Evolutionary conservation across 1,140 invertebrate genomes (phyloP), one percentile per base, ranked within the genome.

Genomic region (Lasioglossum albipes): DNA sequence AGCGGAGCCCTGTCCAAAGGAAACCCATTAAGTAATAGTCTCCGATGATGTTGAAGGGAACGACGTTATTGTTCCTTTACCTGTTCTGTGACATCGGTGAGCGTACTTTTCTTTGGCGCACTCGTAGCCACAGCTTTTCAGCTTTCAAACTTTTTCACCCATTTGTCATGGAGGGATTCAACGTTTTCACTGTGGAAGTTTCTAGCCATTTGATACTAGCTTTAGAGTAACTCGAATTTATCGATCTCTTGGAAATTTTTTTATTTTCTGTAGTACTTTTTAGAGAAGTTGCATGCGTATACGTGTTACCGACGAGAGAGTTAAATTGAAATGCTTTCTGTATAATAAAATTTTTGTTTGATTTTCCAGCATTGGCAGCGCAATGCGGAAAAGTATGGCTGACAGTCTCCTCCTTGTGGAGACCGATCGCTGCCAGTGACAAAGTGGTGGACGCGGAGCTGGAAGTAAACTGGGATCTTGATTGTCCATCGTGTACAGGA

Each of bases 391-490:
- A 90, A 70, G 84, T 94, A 20, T 93, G 89, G 89, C 76, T 94
- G 57, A 93, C 93, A 42, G 92, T 94, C 36, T 93, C 93, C 16
- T 92, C 93, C 1, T 82, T 93, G 13, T 93, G 91, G 88, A 87
- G 89, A 80, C 89, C 91, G 18, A 86, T 91, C 42, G 87, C 86
- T 49, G 88, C 90, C 20, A 89, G 88, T 73, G 82, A 88, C 54
- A 89, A 84, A 36, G 86, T 93, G 3, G 75, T 92, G 41, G 94
- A 95, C 54, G 90, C 94, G 2, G 90, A 93, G 66, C 81, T 95
- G 9, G 94, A 94, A 90, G 81, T 95, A 13, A 94, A 95, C 87
- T 95, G 94, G 94, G 92, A 91, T 45, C 88, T 93, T 27, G 90
- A 94, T 78, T 94, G 94, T 89, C 82, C 85, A 31, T 84, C 83